Evolutionary conservation across 2,888 invertebrate genomes (phyloP).

Genomic region (Tromatobia lineatoria): DNA sequence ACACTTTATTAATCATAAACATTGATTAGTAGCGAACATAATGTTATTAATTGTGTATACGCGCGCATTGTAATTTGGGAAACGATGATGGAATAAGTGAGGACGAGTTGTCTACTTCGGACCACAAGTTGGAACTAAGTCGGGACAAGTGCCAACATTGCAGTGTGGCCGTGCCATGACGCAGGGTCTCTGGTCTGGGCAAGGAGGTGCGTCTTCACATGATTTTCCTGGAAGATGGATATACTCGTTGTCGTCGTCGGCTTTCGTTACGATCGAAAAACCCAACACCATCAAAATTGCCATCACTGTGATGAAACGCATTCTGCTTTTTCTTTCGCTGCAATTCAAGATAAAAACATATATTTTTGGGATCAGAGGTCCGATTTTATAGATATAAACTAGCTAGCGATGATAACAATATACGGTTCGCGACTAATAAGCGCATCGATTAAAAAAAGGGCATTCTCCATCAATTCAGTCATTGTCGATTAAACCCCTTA

Average conservation of each 20-base stretch:
- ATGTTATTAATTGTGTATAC: no score
- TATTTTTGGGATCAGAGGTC: no score
- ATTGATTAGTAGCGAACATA: no score
- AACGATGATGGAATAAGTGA: neutral
- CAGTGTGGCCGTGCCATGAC: conserved; percentile 75
- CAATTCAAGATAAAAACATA: neutral
- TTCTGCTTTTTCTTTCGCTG: conserved; percentile 22
- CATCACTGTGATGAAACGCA: conserved; percentile 65
- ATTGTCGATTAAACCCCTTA: no score
- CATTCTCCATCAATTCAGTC: no score
- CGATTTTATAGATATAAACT: no score
- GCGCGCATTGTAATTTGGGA: neutral
- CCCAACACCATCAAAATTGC: conserved; percentile 66
- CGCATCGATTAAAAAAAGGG: no score
- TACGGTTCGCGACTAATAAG: no score
- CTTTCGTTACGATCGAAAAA: conserved; percentile 51
- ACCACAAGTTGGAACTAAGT: conserved; percentile 75
- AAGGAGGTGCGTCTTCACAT: conserved; percentile 76
- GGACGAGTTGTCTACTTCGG: conserved; percentile 39
- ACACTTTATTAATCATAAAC: no score
- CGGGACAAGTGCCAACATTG: conserved; percentile 74
- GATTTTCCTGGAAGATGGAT: conserved; percentile 77
- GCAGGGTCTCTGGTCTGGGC: conserved; percentile 75
- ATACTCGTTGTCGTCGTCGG: conserved; percentile 71
- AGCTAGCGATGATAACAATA: no score